Base-by-base conservation (phyloP, 2,113 vertebrate species). In the Eublepharis macularius region DNA sequence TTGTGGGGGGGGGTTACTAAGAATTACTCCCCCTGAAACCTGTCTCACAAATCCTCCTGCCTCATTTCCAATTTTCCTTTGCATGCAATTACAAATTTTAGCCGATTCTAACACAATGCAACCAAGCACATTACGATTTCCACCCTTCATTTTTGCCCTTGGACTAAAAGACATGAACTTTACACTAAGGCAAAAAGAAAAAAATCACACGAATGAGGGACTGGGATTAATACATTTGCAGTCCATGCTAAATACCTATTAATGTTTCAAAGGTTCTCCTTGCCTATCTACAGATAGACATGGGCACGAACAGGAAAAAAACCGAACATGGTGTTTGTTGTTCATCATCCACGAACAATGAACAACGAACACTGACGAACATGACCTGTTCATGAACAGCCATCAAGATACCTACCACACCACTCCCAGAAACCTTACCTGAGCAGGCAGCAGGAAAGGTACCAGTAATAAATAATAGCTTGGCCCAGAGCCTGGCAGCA, bases 51-150 rank as follows among this genome's bases (percentile, higher is more conserved):
- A 77, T 54, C 81, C 68, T 60, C 43, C 21, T 4, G 10, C 12
- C n/a, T 76, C 60, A 6, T 87, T 87, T 87, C 21, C 81, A 69
- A 81, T 66, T 73, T 51, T 91, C 17, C 24, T 91, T 65, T 89
- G 88, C 81, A 81, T 72, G 34, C 43, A 70, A 69, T 81, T 81
- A 87, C 80, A 16, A 12, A 84, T 83, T 87, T 34, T 21, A 24
- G 49, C 60, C 84, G 60, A 34, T 16, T 21, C 34, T 60, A 84
- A 36, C 51, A 72, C 65, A 60, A 79, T 24, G 36, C 72, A 89
- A 86, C 36, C 6, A 16, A 54, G 60, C 34, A 90, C 72, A 74
- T 69, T 29, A 54, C 74, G 73, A 85, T 83, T 0, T 6, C 43
- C 86, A 4, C 10, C 19, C n/a, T 63, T 29, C 36, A 41, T 66